A percentile compares a stretch with the other conserved stretches of the same genome.
phyloP scores from a whole-genome alignment of 92 coral and sea anemone species.

The Heteractis magnifica region DNA sequence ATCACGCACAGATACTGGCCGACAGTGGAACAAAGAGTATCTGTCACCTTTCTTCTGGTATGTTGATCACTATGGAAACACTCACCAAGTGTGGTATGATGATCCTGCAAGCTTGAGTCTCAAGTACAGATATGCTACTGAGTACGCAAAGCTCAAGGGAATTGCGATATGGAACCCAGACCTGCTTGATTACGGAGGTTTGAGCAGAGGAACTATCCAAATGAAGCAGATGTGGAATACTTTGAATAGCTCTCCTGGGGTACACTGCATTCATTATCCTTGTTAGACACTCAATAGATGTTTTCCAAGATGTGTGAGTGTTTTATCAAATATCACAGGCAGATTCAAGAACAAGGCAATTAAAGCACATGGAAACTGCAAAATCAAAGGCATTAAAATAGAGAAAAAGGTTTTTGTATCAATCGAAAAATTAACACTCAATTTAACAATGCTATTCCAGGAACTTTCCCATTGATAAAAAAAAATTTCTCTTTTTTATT shows the following conservation, averaged over 20 bases:
- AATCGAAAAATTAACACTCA: too few relatives aligned
- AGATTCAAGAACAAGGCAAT: too few relatives aligned
- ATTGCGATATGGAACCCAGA: constrained; percentile 96
- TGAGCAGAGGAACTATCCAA: constrained; percentile 54
- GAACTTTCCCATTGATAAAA: too few relatives aligned
- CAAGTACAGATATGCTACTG: constrained; percentile 62
- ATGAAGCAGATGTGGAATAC: constrained; percentile 83
- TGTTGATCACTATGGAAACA: constrained; percentile 58
- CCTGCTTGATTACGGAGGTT: constrained; percentile 77
- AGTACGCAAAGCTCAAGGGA: constrained; percentile 59
- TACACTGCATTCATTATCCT: constrained; percentile 19
- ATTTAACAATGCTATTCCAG: too few relatives aligned
- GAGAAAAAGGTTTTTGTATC: too few relatives aligned
- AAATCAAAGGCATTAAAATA: too few relatives aligned
- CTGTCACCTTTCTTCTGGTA: constrained; percentile 83
- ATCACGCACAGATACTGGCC: constrained; percentile 62
- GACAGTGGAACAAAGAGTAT: constrained; percentile 62
- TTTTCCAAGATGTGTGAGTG: too few relatives aligned
- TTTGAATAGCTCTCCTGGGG: constrained; percentile 36
- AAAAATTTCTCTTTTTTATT: too few relatives aligned
- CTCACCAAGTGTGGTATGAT: constrained; percentile 95
- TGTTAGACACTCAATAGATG: background rate
- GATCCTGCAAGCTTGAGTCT: constrained; percentile 63
- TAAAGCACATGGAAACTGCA: too few relatives aligned
- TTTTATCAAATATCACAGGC: too few relatives aligned